A percentile compares a stretch with the other conserved stretches of the same genome.
Conservation (phyloP, 1,140 invertebrate species). For the Sitodiplosis mosellana region DNA sequence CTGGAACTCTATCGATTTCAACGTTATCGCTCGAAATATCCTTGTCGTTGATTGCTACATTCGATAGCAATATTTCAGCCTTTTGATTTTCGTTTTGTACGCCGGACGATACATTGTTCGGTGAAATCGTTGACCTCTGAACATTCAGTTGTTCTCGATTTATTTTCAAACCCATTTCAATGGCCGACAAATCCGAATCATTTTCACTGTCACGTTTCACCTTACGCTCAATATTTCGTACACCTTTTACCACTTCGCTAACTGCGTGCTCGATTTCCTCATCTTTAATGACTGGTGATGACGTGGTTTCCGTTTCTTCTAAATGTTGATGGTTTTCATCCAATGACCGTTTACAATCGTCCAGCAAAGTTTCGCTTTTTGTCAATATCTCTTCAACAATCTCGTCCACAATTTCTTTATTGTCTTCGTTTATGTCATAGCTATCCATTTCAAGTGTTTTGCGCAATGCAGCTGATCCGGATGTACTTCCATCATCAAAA, state of each 20-base stretch:
- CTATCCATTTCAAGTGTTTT: constrained; percentile 15
- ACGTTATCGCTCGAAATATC: constrained; percentile 14
- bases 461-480: constrained; percentile 11
- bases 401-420: constrained; percentile 31
- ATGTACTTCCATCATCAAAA: background rate
- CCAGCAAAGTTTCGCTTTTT: constrained; percentile 34
- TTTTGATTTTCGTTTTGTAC: constrained; percentile 9
- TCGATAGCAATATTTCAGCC: constrained; percentile 8
- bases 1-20: background rate
- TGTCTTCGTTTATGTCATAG: constrained; percentile 27
- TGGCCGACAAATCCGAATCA: background rate
- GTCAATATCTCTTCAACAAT: constrained; percentile 37
- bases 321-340: constrained; percentile 10
- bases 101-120: constrained; percentile 1
- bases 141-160: background rate
- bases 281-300: constrained; percentile 29
- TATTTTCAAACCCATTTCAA: background rate
- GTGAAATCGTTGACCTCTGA: background rate
- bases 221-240: constrained; percentile 4
- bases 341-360: constrained; percentile 22
- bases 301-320: constrained; percentile 12
- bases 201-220: background rate
- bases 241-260: constrained; percentile 28
- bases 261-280: constrained; percentile 30
- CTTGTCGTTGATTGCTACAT: constrained; percentile 3